phyloP scores from a whole-genome alignment of 2,797 vertebrate genomes.

The Glossophaga mutica region DNA sequence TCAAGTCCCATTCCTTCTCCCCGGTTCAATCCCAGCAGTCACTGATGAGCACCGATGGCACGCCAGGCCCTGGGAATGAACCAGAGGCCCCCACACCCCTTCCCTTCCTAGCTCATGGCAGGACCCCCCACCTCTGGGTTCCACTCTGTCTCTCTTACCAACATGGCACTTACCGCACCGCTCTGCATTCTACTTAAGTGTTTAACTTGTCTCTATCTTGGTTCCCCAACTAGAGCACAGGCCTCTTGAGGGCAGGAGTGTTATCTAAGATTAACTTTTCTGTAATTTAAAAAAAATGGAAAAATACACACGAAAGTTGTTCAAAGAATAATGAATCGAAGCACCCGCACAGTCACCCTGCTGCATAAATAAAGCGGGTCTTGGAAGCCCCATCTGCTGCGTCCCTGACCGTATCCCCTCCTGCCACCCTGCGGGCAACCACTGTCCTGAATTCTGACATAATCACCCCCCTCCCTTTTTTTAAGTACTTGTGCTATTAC shows the following conservation, averaged over 20 bases:
- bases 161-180: accelerated
- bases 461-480: background rate
- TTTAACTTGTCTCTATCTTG: background rate
- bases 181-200: background rate
- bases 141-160: background rate
- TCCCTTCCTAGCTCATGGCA: background rate
- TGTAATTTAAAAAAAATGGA: background rate
- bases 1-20: background rate
- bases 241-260: background rate
- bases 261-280: background rate
- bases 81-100: background rate
- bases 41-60: accelerated
- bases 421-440: too few species aligned
- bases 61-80: background rate
- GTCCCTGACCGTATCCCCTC: background rate
- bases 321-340: background rate
- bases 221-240: background rate
- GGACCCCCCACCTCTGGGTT: background rate
- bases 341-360: background rate
- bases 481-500: background rate
- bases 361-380: background rate
- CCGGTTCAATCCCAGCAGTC: background rate
- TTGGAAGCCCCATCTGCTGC: background rate
- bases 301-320: background rate
- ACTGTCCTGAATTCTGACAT: background rate